Evolutionary conservation across 2,888 invertebrate genomes (phyloP), one percentile per base, ranked within the genome.

Genomic region (Melanargia galathea): DNA sequence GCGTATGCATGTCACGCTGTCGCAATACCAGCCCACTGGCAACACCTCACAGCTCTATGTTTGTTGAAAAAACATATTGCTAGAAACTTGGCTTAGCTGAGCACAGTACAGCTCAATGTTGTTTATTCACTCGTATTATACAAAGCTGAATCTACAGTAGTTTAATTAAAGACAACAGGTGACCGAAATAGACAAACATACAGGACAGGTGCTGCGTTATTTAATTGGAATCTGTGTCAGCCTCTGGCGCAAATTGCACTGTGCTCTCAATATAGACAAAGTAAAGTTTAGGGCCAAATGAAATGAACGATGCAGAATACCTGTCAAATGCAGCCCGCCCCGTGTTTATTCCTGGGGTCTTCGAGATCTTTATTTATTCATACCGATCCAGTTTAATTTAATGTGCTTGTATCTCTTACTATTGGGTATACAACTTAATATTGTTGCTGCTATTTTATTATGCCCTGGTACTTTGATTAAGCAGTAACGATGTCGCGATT

Each of bases 261-360:
- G 58, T 58, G 38, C 43, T 45, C 60, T 60, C 65, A 65, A 67
- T 67, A 67, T 63, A 63, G 65, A 67, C 67, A 67, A 67, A 67
- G 67, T 67, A 65, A n/a, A 67, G 65, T 67, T 67, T 67, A 67
- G 67, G 65, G 60, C 62, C 65, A 65, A 67, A 67, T 67, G 65
- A 65, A 67, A 63, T 67, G 67, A 67, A 65, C 65, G 67, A 63
- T 67, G 67, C 67, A 67, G 67, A 60, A 62, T 63, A 67, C 65
- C 67, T 65, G 67, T 65, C 65, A 65, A 63, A 60, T 67, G 60
- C 65, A 63, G 16, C 60, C 60, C 22, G 30, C 11, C 20, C 62
- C 40, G 38, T 58, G 65, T 65, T 62, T 64, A 67, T 64, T 63
- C 52, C 35, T 24, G 48, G 30, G 40, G 46, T 52, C 51, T 48